phyloP scores from a whole-genome alignment of 2,113 vertebrate species.

The Ammospiza nelsoni region DNA sequence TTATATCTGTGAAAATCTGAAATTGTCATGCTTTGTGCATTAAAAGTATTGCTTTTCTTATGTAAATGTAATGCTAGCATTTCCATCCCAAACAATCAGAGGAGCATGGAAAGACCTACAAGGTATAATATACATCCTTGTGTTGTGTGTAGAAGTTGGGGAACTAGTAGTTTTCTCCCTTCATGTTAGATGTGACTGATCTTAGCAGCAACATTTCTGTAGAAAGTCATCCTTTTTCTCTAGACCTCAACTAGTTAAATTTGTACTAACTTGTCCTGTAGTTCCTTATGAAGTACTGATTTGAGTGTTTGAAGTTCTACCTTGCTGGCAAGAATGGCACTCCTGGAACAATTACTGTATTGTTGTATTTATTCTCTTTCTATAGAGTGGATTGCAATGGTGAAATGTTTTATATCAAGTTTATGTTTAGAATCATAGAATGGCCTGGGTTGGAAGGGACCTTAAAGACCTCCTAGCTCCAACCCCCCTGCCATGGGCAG shows the following conservation, averaged over 20 bases:
- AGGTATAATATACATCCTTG: slow-evolving; percentile 77
- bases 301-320: slow-evolving; percentile 10
- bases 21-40: slow-evolving; percentile 65
- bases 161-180: slow-evolving; percentile 64
- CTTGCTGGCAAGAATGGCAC: slow-evolving; percentile 25
- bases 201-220: slow-evolving; percentile 25
- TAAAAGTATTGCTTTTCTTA: slow-evolving; percentile 69
- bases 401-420: not conserved
- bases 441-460: not conserved
- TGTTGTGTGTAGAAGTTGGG: slow-evolving; percentile 76
- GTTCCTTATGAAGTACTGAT: slow-evolving; percentile 38
- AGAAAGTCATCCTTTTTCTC: slow-evolving; percentile 2
- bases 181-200: slow-evolving; percentile 54
- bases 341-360: not conserved
- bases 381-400: not conserved
- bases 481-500: not conserved
- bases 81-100: slow-evolving; percentile 81
- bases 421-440: not conserved
- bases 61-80: slow-evolving; percentile 76
- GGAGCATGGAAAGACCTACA: slow-evolving; percentile 76
- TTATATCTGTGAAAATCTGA: slow-evolving; percentile 38
- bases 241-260: slow-evolving; percentile 56
- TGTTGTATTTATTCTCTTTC: not conserved
- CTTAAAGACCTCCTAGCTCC: not conserved
- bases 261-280: slow-evolving; percentile 26